Evolutionary conservation across 1,140 invertebrate species (phyloP).

Genomic region (Zaprionus africanus): DNA sequence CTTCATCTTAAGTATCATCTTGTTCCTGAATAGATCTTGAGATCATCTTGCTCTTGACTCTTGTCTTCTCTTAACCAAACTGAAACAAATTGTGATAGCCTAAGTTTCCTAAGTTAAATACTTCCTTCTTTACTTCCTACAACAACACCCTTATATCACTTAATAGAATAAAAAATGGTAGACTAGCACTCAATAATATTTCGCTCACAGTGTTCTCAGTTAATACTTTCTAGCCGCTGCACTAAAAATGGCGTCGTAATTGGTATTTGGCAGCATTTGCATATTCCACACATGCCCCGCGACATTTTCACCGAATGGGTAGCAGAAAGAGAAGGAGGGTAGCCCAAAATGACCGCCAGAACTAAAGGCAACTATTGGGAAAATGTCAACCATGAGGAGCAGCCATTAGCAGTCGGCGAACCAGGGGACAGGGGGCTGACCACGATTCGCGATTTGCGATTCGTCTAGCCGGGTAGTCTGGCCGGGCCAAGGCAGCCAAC

Average conservation of each 20-base stretch:
- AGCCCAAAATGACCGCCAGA: slow-evolving; percentile 45
- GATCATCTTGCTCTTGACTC: too few species aligned
- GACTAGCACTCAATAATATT: too few species aligned
- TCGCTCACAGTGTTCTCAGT: neutral
- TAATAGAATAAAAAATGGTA: too few species aligned
- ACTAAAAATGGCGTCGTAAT: slow-evolving; percentile 64
- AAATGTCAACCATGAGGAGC: slow-evolving; percentile 42
- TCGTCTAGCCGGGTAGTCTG: slow-evolving; percentile 22
- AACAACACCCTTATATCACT: neutral
- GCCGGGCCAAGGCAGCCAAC: slow-evolving; percentile 33
- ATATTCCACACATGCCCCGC: slow-evolving; percentile 67
- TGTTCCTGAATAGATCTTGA: too few species aligned
- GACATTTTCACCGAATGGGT: slow-evolving; percentile 67
- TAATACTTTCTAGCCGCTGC: neutral
- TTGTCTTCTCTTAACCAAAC: too few species aligned
- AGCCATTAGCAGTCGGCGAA: slow-evolving; percentile 15
- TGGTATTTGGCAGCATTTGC: slow-evolving; percentile 67
- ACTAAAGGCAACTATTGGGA: slow-evolving; percentile 8
- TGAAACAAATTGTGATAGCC: too few species aligned
- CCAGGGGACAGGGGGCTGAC: neutral
- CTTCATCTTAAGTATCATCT: too few species aligned
- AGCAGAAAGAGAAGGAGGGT: neutral
- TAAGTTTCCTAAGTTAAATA: too few species aligned
- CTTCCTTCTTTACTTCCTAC: too few species aligned
- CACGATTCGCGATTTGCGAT: neutral